A percentile compares a stretch with the other conserved stretches of the same genome.
Evolutionary conservation across 2,888 invertebrate genomes (phyloP).

Genomic region (Melitaea athalia): DNA sequence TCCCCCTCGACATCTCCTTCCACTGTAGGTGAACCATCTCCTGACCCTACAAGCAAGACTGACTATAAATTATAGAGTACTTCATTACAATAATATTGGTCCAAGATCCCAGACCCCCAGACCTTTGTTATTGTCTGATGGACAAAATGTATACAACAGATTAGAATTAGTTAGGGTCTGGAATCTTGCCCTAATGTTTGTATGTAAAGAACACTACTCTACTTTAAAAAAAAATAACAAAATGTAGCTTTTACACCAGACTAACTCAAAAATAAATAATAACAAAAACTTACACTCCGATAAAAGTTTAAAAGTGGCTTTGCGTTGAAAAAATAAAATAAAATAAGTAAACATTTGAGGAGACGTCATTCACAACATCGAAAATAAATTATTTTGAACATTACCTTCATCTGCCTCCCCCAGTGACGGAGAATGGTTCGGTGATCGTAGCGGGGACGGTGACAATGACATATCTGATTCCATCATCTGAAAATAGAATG

Average conservation of each 20-base stretch:
- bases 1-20: slow-evolving; percentile 52
- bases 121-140: too few species aligned
- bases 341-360: neutral
- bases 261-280: neutral
- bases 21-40: slow-evolving; percentile 58
- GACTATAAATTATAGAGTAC: neutral
- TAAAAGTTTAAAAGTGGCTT: neutral
- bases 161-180: too few species aligned
- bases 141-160: too few species aligned
- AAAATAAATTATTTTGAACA: neutral
- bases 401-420: slow-evolving; percentile 77
- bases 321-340: neutral
- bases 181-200: too few species aligned
- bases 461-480: slow-evolving; percentile 70
- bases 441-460: slow-evolving; percentile 69
- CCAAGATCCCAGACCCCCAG: too few species aligned
- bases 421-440: slow-evolving; percentile 71
- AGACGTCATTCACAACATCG: neutral
- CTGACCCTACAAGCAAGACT: slow-evolving; percentile 6
- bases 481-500: slow-evolving; percentile 45
- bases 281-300: slow-evolving; percentile 3
- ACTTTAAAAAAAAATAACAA: too few species aligned
- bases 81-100: neutral
- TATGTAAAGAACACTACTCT: too few species aligned
- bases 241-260: too few species aligned